Percentiles rank a stretch among this genome's conserved stretches.
These are phyloP conservation scores for Disparrhopalites patrizii DNA, from an alignment of 2,888 invertebrate genomes.

Conservation along the genomic window DNA sequence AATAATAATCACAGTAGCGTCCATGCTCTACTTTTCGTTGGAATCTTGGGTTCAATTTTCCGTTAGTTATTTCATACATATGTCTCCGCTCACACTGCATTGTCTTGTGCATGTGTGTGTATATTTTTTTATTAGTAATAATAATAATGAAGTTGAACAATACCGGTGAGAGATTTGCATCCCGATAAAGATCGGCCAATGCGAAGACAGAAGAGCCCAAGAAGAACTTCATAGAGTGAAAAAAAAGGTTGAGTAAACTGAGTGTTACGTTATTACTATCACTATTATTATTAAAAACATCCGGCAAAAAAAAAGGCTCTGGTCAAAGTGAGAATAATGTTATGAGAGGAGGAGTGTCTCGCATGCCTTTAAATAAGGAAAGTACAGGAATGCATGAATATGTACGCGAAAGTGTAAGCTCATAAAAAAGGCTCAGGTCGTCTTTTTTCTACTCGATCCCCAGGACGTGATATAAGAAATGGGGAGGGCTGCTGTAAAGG, in stretches of 20 bases:
- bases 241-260: too few relatives aligned
- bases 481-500: too few relatives aligned
- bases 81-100: not conserved
- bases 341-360: not conserved
- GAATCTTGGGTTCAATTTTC: not conserved
- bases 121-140: too few relatives aligned
- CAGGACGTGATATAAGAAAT: too few relatives aligned
- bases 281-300: constrained; percentile 17
- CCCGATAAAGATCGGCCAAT: constrained; percentile 27
- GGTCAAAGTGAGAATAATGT: not conserved
- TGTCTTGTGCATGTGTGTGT: too few relatives aligned
- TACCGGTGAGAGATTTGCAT: constrained; percentile 21
- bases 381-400: too few relatives aligned
- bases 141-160: constrained; percentile 17
- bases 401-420: too few relatives aligned
- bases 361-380: not conserved
- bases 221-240: too few relatives aligned
- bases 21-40: constrained; percentile 20
- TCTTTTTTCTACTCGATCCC: too few relatives aligned
- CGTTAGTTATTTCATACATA: not conserved
- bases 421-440: too few relatives aligned
- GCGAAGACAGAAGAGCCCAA: too few relatives aligned
- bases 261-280: too few relatives aligned
- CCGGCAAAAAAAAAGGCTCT: constrained; percentile 6
- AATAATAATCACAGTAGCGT: not conserved